phyloP scores from a whole-genome alignment of 37 sponge, comb jelly and placozoan genomes.

The Chondrilla cf. caribensis region DNA sequence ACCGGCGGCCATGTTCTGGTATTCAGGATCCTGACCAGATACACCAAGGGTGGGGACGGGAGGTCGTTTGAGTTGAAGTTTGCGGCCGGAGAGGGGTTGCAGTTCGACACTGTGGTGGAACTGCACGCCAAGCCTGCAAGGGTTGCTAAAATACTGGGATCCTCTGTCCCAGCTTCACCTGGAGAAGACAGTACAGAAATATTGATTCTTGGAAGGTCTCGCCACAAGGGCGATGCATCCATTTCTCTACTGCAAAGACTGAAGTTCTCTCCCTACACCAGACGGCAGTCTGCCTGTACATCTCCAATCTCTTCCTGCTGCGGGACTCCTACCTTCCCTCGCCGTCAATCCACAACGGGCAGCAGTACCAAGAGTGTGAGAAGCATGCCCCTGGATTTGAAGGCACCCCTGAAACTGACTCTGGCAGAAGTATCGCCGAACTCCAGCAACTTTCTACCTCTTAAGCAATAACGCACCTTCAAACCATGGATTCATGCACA shows the following conservation, averaged over 20 bases:
- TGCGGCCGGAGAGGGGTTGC: conserved; percentile 9
- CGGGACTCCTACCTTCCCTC: not conserved
- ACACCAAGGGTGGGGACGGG: not conserved
- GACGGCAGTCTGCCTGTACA: not conserved
- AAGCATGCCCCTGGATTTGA: not conserved
- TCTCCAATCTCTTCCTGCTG: not conserved
- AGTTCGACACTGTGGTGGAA: not conserved
- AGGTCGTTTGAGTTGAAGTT: not conserved
- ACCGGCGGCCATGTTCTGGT: conserved; percentile 51
- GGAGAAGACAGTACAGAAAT: not conserved
- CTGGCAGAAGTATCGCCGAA: not conserved
- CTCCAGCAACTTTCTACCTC: not conserved
- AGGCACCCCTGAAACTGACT: not conserved
- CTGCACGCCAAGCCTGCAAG: not conserved
- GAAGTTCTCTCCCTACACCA: not conserved
- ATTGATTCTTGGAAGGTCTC: not conserved
- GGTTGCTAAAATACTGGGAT: not conserved
- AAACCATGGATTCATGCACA: too few relatives aligned
- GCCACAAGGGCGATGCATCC: not conserved
- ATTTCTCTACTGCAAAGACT: not conserved
- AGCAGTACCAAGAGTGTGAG: not conserved
- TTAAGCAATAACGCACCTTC: not conserved
- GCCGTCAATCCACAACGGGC: not conserved
- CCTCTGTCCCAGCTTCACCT: not conserved
- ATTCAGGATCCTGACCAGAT: conserved; percentile 21